A percentile compares a stretch with the other conserved stretches of the same genome.
Evolutionary conservation across 2,888 invertebrate genomes (phyloP).

Genomic region (Liopterus haemorrhoidalis): DNA sequence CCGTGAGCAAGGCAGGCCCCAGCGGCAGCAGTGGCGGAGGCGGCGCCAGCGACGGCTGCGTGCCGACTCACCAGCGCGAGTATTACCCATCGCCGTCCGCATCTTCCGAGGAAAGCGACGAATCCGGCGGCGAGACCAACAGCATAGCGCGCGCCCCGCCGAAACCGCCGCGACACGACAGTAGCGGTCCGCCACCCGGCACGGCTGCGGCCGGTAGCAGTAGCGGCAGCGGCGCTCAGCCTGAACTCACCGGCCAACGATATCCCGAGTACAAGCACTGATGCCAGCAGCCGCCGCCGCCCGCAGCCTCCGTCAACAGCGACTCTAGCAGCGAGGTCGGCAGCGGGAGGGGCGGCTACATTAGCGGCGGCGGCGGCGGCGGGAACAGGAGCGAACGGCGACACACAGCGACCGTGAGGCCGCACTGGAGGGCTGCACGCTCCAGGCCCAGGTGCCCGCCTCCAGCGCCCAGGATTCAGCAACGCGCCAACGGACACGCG

Average conservation of each 20-base stretch:
- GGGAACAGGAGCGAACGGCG: too few relatives aligned
- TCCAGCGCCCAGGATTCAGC: conserved; percentile 2
- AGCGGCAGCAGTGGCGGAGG: conserved; percentile 22
- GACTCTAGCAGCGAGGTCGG: background rate
- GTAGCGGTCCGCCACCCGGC: conserved; percentile 40
- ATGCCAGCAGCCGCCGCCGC: conserved; percentile 48
- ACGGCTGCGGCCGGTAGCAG: conserved; percentile 41
- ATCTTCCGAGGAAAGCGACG: conserved; percentile 48
- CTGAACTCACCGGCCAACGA: conserved; percentile 52
- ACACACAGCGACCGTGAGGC: conserved; percentile 33
- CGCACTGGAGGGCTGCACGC: conserved; percentile 5
- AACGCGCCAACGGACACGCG: background rate
- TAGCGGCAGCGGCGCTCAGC: conserved; percentile 40
- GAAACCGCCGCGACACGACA: conserved; percentile 43
- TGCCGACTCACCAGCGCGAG: conserved; percentile 51
- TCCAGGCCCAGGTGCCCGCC: conserved; percentile 21
- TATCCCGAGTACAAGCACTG: conserved; percentile 76
- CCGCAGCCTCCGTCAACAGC: background rate
- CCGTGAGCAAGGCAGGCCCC: conserved; percentile 46
- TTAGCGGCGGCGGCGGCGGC: too few relatives aligned
- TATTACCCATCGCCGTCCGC: conserved; percentile 55
- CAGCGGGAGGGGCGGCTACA: too few relatives aligned
- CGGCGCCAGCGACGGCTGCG: conserved; percentile 39
- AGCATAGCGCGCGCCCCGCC: conserved; percentile 40
- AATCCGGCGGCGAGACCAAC: conserved; percentile 52